Evolutionary conservation across 2,797 vertebrate genomes (phyloP).

Genomic region (Labeo calbasu): DNA sequence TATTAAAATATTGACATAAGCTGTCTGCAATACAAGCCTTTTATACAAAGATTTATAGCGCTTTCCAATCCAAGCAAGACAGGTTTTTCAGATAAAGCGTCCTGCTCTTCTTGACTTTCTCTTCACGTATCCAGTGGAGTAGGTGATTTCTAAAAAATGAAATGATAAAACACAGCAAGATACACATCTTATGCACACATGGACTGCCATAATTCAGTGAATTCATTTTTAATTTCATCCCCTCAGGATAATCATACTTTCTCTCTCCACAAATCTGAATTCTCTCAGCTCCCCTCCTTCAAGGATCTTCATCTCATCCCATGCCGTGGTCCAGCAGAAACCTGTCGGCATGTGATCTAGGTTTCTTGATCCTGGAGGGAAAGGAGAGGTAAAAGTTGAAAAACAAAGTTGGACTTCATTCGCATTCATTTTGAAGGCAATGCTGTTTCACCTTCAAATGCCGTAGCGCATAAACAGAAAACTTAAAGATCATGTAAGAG

Average conservation of each 20-base stretch:
- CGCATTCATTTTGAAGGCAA: slow-evolving; percentile 10
- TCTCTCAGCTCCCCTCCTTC: slow-evolving; percentile 29
- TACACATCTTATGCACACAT: slow-evolving; percentile 23
- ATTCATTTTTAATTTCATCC: neutral
- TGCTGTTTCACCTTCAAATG: slow-evolving; percentile 27
- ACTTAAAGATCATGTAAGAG: neutral
- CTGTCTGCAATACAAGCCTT: neutral
- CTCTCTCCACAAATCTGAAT: slow-evolving; percentile 18
- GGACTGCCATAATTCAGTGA: slow-evolving; percentile 10
- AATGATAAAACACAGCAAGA: slow-evolving; percentile 27
- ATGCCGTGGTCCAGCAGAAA: slow-evolving; percentile 4
- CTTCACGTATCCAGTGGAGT: slow-evolving; percentile 6
- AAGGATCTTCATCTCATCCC: slow-evolving; percentile 23
- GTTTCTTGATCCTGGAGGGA: slow-evolving; percentile 34
- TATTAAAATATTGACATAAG: neutral
- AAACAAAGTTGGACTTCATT: slow-evolving; percentile 4
- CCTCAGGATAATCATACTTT: slow-evolving; percentile 43
- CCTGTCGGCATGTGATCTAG: slow-evolving; percentile 21
- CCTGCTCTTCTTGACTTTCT: slow-evolving; percentile 5
- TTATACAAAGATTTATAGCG: neutral
- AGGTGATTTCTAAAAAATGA: neutral
- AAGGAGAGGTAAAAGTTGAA: slow-evolving; percentile 29
- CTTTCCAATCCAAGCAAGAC: neutral
- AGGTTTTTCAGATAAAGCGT: slow-evolving; percentile 30
- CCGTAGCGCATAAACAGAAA: slow-evolving; percentile 21